phyloP scores from a whole-genome alignment of 2,888 invertebrate species.

The Andrena hattorfiana region DNA sequence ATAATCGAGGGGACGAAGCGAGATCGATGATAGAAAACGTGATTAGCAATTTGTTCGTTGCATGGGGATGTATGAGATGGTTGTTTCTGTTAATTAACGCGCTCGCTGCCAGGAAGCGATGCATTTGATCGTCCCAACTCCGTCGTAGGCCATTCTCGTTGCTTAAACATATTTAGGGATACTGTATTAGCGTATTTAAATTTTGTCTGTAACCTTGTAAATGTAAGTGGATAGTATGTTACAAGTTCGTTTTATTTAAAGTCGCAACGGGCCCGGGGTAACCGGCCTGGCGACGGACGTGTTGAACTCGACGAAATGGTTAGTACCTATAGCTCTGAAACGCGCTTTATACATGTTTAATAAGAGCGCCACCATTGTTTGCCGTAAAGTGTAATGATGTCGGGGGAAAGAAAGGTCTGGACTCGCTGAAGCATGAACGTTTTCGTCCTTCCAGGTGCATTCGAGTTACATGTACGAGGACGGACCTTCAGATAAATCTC shows the following conservation, averaged over 20 bases:
- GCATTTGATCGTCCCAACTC: not conserved
- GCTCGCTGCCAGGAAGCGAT: not conserved
- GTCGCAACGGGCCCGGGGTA: not conserved
- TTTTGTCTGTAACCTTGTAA: not conserved
- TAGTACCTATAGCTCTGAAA: not conserved
- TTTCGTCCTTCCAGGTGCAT: slow-evolving; percentile 35
- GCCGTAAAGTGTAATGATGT: not conserved
- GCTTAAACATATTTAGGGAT: not conserved
- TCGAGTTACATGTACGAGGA: slow-evolving; percentile 27
- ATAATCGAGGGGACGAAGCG: not conserved
- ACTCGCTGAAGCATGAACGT: slow-evolving; percentile 24
- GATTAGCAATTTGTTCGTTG: slow-evolving; percentile 5
- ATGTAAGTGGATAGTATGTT: not conserved
- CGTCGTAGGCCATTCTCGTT: slow-evolving; percentile 4
- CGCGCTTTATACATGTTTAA: not conserved
- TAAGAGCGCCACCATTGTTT: not conserved
- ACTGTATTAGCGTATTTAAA: slow-evolving; percentile 2
- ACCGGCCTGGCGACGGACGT: not conserved
- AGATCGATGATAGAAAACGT: not conserved
- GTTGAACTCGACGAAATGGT: slow-evolving; percentile 1
- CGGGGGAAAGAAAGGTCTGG: not conserved
- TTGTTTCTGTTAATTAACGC: not conserved
- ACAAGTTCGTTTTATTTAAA: not conserved
- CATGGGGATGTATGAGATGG: not conserved
- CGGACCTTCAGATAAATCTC: slow-evolving; percentile 34